Percentiles rank a stretch among this genome's conserved stretches.
Evolutionary conservation across 2,113 vertebrate species (phyloP).

Genomic region (Sturnira hondurensis): DNA sequence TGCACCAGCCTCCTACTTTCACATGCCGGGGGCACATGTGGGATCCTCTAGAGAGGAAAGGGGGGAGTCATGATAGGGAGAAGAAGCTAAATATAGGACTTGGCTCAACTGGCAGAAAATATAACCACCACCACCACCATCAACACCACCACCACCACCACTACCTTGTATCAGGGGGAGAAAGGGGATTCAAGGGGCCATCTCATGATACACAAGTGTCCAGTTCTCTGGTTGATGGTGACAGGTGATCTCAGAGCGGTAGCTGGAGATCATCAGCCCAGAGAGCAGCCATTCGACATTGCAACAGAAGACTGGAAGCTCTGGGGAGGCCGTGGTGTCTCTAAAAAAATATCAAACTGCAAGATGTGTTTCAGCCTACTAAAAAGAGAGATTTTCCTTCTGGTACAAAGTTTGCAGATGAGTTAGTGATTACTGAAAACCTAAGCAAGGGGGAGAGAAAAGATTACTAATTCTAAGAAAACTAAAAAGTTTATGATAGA

Average conservation of each 20-base stretch:
- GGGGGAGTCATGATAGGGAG: not conserved
- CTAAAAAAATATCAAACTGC: not conserved
- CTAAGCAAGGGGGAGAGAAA: not conserved
- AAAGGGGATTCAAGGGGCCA: not conserved
- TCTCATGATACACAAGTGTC: not conserved
- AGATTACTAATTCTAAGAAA: not conserved
- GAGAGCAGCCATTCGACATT: not conserved
- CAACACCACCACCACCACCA: not conserved
- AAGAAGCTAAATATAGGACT: not conserved
- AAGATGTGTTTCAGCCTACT: not conserved
- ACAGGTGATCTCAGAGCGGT: not conserved
- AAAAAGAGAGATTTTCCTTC: not conserved
- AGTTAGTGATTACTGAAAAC: slow-evolving; percentile 28
- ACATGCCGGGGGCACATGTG: not conserved
- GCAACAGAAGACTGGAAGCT: not conserved
- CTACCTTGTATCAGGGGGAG: not conserved
- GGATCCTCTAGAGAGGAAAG: not conserved
- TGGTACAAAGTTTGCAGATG: not conserved
- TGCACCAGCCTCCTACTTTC: not conserved
- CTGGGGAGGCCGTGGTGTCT: not conserved
- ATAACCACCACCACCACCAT: not conserved
- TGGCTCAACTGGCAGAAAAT: not conserved
- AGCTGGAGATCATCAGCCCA: not conserved
- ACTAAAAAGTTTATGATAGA: not conserved
- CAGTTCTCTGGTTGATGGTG: not conserved